Evolutionary conservation across 2,797 vertebrate species (phyloP), one percentile per base, ranked within the genome.

Genomic region (Lagocephalus sceleratus): DNA sequence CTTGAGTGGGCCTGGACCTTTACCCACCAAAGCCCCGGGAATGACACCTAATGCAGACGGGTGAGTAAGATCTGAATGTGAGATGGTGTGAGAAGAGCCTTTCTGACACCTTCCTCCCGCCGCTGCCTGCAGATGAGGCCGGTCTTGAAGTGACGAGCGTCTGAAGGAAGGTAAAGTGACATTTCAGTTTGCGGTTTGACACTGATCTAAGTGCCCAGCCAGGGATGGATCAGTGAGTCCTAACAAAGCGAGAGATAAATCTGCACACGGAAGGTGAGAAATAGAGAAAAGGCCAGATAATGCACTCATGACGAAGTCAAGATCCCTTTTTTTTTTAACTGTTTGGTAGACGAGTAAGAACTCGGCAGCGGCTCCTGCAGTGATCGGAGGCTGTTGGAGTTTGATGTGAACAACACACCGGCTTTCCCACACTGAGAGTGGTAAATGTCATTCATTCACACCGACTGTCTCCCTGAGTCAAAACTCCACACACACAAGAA

Each of bases 151-250:
- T 81, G 78, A 83, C 75, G 70, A 79, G 82, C 70, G 69, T 74
- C 60, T 20, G 64, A 25, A 23, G 50, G 73, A 75, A 85, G 70
- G 66, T 71, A 57, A 82, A 83, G 73, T 88, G 85, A 84, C 85
- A 84, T 86, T 89, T 87, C 66, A 76, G 40, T 78, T 79, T 78
- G 64, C 29, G 48, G 54, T 76, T 74, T 84, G 81, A 85, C 41
- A 47, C 50, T 78, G 71, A 80, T 76, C 70, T 57, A 65, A 77
- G 68, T 57, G 63, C 57, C 69, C 43, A 57, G 63, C 73, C 60
- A 12, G 66, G 63, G 73, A 82, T 73, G 72, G 73, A 85, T 87
- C 74, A 67, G 60, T 51, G 69, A 69, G 54, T 81, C 74, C 58
- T 72, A 71, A 62, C 40, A 54, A 67, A 75, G 54, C 63, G 64